Percentiles rank a stretch among this genome's conserved stretches.
Conservation (phyloP, 2,113 vertebrate species). For the Thymallus thymallus region DNA sequence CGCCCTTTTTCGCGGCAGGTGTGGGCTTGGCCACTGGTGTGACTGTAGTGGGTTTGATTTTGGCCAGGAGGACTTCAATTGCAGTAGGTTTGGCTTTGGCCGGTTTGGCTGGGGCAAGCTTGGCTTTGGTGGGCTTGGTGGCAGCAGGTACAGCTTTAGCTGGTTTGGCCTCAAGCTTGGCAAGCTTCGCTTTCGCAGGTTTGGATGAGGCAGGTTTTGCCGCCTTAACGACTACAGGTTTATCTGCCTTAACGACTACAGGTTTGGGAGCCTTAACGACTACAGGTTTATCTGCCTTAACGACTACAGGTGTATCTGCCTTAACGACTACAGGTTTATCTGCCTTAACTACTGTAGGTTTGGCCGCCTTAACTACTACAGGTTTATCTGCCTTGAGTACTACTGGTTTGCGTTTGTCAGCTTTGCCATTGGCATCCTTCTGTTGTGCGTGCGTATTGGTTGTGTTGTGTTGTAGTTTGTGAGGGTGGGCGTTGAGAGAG, state of each 20-base stretch:
- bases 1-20: constrained; percentile 47
- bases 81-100: constrained; percentile 61
- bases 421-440: constrained; percentile 64
- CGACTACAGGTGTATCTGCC: neutral
- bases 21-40: constrained; percentile 46
- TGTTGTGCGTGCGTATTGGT: constrained; percentile 55
- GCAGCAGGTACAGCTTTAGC: constrained; percentile 44
- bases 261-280: neutral
- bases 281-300: neutral
- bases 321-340: constrained; percentile 40
- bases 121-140: constrained; percentile 58
- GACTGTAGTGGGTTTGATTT: constrained; percentile 62
- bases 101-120: constrained; percentile 23
- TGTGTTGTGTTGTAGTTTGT: constrained; percentile 56
- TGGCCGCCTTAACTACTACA: too few species aligned
- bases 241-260: neutral
- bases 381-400: constrained; percentile 38
- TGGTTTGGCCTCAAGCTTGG: constrained; percentile 13
- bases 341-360: too few species aligned
- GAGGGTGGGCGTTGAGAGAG: constrained; percentile 39
- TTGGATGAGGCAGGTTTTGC: neutral
- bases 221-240: neutral
- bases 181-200: neutral
- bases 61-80: constrained; percentile 56
- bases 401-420: constrained; percentile 54